Conservation (phyloP, 2,113 vertebrate genomes). For the Ciconia stormi region DNA sequence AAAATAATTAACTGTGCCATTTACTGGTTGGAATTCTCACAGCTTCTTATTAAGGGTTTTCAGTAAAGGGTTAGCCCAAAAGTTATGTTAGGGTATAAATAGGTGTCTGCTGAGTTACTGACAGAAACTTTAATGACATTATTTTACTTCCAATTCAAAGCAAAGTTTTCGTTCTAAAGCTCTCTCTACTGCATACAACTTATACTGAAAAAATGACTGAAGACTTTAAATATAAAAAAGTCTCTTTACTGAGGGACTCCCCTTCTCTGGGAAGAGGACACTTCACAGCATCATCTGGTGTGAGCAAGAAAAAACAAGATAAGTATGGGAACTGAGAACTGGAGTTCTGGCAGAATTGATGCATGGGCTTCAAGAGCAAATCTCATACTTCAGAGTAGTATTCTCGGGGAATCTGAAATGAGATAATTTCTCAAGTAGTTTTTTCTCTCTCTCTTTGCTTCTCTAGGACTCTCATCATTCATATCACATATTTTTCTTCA, state of each 20-base stretch:
- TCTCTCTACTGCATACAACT: neutral
- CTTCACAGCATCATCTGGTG: neutral
- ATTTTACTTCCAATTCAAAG: neutral
- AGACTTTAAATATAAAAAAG: neutral
- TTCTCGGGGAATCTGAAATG: neutral
- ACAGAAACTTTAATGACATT: neutral
- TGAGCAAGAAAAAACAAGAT: neutral
- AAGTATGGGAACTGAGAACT: neutral
- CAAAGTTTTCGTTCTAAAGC: neutral
- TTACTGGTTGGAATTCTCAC: neutral
- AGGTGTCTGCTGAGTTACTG: neutral
- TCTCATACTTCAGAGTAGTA: neutral
- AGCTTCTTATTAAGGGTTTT: neutral
- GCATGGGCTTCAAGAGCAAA: neutral
- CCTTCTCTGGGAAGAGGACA: neutral
- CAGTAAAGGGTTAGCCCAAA: neutral
- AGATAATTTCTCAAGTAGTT: neutral
- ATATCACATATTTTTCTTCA: neutral
- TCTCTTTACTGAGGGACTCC: neutral
- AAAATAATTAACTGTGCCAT: neutral
- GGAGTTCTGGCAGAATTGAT: neutral
- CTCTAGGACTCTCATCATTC: neutral
- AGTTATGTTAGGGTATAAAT: neutral
- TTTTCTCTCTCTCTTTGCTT: neutral
- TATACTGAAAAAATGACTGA: neutral